Conservation (phyloP, 1,140 invertebrate species). For the Centruroides sculpturatus region DNA sequence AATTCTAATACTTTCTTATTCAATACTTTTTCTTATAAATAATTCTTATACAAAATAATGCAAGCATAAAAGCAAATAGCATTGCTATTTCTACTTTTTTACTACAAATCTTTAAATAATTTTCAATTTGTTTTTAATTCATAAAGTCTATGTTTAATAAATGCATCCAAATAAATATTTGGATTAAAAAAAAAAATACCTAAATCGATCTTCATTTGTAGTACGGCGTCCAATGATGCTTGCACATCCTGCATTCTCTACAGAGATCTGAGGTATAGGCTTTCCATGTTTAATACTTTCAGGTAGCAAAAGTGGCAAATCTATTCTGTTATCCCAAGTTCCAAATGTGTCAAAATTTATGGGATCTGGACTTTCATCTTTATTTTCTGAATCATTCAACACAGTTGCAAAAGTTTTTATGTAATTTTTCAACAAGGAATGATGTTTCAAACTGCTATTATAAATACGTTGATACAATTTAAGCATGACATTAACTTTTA, state of each 20-base stretch:
- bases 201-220: slow-evolving; percentile 36
- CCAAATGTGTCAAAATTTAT: slow-evolving; percentile 31
- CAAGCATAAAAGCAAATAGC: too few species aligned
- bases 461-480: too few species aligned
- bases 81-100: too few species aligned
- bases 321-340: slow-evolving; percentile 33
- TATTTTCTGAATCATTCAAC: slow-evolving; percentile 26
- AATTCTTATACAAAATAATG: too few species aligned
- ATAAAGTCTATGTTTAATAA: too few species aligned
- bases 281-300: slow-evolving; percentile 35
- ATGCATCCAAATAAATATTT: not conserved
- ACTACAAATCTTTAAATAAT: too few species aligned
- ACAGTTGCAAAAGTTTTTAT: slow-evolving; percentile 1
- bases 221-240: slow-evolving; percentile 33
- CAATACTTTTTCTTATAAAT: too few species aligned
- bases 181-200: not conserved
- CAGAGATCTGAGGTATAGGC: slow-evolving; percentile 35
- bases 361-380: slow-evolving; percentile 17
- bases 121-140: too few species aligned
- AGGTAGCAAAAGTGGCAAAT: slow-evolving; percentile 30
- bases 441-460: too few species aligned
- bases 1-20: too few species aligned
- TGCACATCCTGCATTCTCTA: slow-evolving; percentile 30
- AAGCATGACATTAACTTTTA: too few species aligned
- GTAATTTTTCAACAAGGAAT: too few species aligned